Percentiles rank a stretch among this genome's conserved stretches.
phyloP scores from a whole-genome alignment of 2,113 vertebrate genomes.

The Arvicanthis niloticus region DNA sequence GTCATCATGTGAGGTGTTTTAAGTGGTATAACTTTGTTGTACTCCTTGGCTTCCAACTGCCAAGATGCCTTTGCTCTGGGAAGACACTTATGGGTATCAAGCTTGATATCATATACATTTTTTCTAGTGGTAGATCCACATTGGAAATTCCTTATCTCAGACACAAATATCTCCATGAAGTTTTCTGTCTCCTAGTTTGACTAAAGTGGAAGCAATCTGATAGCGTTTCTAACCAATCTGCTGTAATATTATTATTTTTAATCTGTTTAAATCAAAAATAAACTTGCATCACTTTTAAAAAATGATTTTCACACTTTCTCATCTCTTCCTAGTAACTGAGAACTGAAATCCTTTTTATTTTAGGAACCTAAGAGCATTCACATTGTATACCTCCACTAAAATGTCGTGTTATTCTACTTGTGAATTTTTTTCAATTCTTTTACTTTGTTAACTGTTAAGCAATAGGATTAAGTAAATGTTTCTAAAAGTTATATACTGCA shows the following conservation, averaged over 20 bases:
- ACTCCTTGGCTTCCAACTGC: background rate
- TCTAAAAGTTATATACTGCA: background rate
- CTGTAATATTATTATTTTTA: constrained; percentile 55
- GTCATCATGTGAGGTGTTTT: background rate
- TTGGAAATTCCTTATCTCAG: background rate
- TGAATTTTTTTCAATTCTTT: background rate
- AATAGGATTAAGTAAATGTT: background rate
- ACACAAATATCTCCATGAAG: background rate
- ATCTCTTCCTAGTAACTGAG: background rate
- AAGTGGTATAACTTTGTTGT: background rate
- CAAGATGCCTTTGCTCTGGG: background rate
- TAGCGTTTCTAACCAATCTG: constrained; percentile 37
- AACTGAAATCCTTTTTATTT: background rate
- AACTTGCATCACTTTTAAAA: background rate
- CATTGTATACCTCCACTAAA: background rate
- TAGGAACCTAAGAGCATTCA: background rate
- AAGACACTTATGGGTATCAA: background rate
- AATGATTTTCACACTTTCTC: constrained; percentile 30
- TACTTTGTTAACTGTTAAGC: background rate
- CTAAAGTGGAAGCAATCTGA: constrained; percentile 38
- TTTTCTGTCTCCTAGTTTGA: background rate
- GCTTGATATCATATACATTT: background rate
- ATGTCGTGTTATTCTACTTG: background rate
- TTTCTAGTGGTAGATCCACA: background rate
- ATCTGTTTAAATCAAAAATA: no score